Evolutionary conservation across 2,888 invertebrate genomes (phyloP), one percentile per base, ranked within the genome.

Genomic region (Torymus tubicola): DNA sequence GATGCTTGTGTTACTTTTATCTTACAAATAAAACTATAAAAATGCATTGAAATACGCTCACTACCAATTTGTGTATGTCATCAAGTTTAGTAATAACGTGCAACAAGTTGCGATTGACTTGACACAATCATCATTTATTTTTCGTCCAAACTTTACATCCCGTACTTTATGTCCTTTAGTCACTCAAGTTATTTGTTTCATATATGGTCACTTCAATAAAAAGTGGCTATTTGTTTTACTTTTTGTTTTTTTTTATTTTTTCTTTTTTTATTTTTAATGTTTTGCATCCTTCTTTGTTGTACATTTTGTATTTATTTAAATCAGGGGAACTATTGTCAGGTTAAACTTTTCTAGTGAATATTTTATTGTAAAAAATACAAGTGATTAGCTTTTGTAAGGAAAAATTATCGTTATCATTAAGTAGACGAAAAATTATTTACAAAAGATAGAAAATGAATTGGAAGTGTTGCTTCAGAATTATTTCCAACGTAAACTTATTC

Each of bases 231-330:
- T 53, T 76, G 67, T 52, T 78, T 76, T 74, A 63, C 58, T 21
- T 31, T 55, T 8, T 65, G n/a, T 81, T 64, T 69, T 58, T 14
- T 52, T 76, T 67, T 65, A 67, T 61, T 69, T 65, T 53, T 71
- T 75, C 52, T 60, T 71, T 76, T 69, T 78, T 78, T 80, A 58
- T 76, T 69, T 78, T 78, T 80, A 58, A 78, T 72, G 78, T 80
- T 42, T 80, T 50, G 68, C 80, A 72, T 58, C 65, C 67, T 65
- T 42, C 52, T 77, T 71, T 78, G 78, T 82, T 80, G 71, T 74
- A 78, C 63, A 80, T 76, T 80, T 80, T 82, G 52, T 78, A 80
- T 80, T 82, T 78, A 75, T 77, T 82, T 74, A 52, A 80, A 82
- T 77, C 77, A 82, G 60, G 74, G 78, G 65, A 80, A 78, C 77